These are phyloP conservation scores for Parasteatoda tepidariorum DNA, from an alignment of 1,140 invertebrate genomes.

Conservation along the genomic window DNA sequence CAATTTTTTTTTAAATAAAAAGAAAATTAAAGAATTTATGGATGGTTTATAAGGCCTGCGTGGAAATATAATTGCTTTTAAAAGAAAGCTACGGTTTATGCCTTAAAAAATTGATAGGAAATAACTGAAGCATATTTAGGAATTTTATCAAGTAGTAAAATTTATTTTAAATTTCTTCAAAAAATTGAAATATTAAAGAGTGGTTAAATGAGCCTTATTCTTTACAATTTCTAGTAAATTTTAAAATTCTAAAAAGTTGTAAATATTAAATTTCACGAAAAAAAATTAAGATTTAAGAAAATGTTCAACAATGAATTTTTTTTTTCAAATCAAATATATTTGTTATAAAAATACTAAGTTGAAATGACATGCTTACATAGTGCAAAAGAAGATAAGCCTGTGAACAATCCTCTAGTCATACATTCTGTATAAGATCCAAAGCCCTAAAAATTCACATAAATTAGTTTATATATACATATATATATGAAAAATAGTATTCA, in stretches of 20 bases:
- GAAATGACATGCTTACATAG: slow-evolving; percentile 66
- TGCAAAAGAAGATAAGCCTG: slow-evolving; percentile 70
- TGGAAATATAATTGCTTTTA: no score
- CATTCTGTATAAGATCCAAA: slow-evolving; percentile 72
- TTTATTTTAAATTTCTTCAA: no score
- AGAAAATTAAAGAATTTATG: no score
- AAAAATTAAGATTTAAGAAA: background rate
- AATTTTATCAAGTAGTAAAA: no score
- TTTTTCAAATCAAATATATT: background rate
- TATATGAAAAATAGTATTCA: background rate
- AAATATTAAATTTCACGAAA: background rate
- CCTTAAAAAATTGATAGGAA: no score
- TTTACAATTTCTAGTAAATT: background rate
- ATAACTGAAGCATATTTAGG: no score
- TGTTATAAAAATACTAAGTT: no score
- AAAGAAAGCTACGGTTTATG: no score
- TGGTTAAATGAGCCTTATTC: no score
- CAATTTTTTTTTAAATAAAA: no score
- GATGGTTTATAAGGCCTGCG: no score
- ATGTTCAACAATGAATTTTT: background rate
- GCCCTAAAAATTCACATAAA: slow-evolving; percentile 60
- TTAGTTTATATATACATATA: background rate
- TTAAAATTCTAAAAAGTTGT: background rate
- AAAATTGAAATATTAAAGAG: no score
- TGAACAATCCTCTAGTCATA: slow-evolving; percentile 71